phyloP scores from a whole-genome alignment of 2,113 vertebrate genomes.

The Malurus elegans region DNA sequence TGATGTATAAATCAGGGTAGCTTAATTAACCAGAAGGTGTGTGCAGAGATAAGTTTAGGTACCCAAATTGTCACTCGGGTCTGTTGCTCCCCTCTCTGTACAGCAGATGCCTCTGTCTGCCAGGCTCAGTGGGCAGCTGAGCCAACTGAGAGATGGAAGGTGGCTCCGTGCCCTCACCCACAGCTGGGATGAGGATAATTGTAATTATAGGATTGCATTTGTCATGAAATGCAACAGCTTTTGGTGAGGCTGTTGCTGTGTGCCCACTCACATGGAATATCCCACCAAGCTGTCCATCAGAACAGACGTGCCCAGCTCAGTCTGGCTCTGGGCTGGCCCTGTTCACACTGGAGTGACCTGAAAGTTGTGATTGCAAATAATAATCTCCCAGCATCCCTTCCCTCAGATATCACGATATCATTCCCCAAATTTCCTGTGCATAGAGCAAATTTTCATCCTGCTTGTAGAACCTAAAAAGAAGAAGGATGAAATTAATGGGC shows the following conservation, averaged over 20 bases:
- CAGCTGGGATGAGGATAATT: neutral
- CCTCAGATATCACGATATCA: neutral
- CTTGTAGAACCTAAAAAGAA: neutral
- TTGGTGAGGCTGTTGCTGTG: neutral
- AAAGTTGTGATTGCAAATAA: neutral
- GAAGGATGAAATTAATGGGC: neutral
- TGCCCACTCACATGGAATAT: neutral
- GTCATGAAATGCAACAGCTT: accelerated
- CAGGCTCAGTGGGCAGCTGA: neutral
- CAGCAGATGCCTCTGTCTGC: neutral
- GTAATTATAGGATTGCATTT: neutral
- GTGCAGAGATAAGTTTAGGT: neutral
- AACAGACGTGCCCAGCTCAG: neutral
- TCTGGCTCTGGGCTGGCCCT: neutral
- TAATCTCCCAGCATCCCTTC: neutral
- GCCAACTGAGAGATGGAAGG: neutral
- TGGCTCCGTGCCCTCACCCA: neutral
- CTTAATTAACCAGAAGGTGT: neutral
- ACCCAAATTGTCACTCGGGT: neutral
- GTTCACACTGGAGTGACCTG: neutral
- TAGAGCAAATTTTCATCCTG: neutral
- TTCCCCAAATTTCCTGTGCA: neutral
- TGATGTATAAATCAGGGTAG: neutral
- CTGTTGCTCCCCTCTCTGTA: neutral
- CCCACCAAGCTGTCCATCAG: neutral